Base-by-base conservation (phyloP, 2,888 invertebrate genomes). In the Catotricha subobsoleta region DNA sequence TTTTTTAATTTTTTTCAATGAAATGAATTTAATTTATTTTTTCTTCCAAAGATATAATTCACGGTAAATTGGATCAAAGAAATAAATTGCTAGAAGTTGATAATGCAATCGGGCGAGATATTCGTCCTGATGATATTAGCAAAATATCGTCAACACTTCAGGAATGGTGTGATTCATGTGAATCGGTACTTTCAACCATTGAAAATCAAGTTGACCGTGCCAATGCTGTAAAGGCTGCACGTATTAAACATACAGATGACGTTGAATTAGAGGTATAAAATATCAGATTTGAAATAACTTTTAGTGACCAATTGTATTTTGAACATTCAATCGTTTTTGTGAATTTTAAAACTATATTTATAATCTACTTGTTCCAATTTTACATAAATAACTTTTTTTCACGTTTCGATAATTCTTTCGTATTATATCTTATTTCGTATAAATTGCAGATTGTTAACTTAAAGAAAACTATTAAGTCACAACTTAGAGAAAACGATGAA, bases 1-100 rank as follows among this genome's bases (percentile, higher is more conserved):
- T n/a, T 13, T 25, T 37, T 5, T 12, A 12, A 10, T 13, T 15
- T 5, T 25, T 10, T 5, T n/a, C 8, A 9, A 9, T 10, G n/a
- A 29, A 29, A 31, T 15, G 15, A 12, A 15, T 15, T 15, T 31
- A 15, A 6, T 19, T 3, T 12, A 6, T 33, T 33, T 18, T 18
- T 33, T 7, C 4, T 33, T 33, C 12, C 7, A 33, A 62, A 77
- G 88, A 90, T 58, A 87, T 95, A 49, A 90, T 94, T 50, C 87
- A 87, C 50, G 95, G 94, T 2, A 95, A 94, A 64, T 65, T 97
- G 48, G 95, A 95, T 62, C 95, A 95, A 59, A 87, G 88, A 55
- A 88, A 91, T 60, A 83, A 84, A 50, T 80, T 83, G 47, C 67
- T 95, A 28, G 94, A 95, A 64, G 80, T 95, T 1, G 94, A 95